Evolutionary conservation across 2,113 vertebrate genomes (phyloP), one percentile per base, ranked within the genome.

Genomic region (Tonatia bakeri): DNA sequence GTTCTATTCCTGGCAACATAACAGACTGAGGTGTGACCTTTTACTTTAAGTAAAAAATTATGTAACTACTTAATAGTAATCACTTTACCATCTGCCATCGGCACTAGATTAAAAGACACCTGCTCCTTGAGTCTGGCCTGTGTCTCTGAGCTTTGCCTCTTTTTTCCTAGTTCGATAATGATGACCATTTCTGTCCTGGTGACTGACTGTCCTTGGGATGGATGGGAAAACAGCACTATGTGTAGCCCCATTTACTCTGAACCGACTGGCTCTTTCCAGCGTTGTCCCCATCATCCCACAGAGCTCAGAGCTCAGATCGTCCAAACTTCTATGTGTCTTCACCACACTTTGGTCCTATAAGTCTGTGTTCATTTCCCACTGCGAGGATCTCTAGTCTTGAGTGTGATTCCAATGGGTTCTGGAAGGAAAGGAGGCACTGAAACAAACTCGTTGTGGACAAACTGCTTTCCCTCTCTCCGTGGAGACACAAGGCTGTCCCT

Each of bases 31-130:
- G 24, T 70, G 31, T 93, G 87, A 86, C 80, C 50, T 94, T 93
- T 97, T n/a, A 87, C 72, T 54, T 88, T 87, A 52, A 64, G 36
- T 64, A 85, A 87, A 75, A 28, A 91, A 90, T 91, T 73, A 40
- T 40, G 36, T 84, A 70, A 90, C 59, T 91, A 65, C 33, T 90
- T 95, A 79, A 33, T 47, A 61, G 64, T 83, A 93, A 92, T 90
- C n/a, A n/a, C 26, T 97, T 93, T 73, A 79, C 50, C 65, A 76
- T 96, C 33, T 91, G 75, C 31, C 72, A 19, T 87, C 20, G 33
- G 83, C 64, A 87, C 33, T 94, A 67, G 94, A 65, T 80, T 83
- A 90, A 89, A 83, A 80, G 79, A 80, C 69, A 95, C 26, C 20
- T 65, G 69, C 87, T 84, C 43, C 81, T 84, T 26, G 72, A 16